These are phyloP conservation scores for Drosophila histrio DNA, from an alignment of 2,888 invertebrate species.

Conservation along the genomic window DNA sequence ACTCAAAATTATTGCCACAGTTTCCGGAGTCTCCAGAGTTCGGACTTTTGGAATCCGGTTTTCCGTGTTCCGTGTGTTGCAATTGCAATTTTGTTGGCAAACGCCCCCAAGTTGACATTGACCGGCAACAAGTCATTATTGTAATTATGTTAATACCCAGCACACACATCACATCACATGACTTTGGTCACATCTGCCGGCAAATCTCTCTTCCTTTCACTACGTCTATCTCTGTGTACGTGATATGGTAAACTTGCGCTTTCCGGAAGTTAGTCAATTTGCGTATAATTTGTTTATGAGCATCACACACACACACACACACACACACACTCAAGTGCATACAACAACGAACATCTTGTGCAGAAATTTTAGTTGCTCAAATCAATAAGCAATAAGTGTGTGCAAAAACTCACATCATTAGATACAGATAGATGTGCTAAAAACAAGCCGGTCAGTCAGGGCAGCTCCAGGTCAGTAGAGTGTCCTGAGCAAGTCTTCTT, in stretches of 20 bases:
- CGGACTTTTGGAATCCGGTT: background rate
- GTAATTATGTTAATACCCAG: conserved; percentile 70
- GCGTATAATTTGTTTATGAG: conserved; percentile 69
- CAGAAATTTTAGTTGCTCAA: background rate
- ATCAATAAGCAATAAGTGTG: background rate
- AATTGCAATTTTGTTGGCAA: conserved; percentile 30
- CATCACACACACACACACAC: conserved; percentile 33
- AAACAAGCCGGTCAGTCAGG: too few species aligned
- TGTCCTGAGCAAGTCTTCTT: too few species aligned
- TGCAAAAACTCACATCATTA: background rate
- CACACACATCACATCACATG: conserved; percentile 16
- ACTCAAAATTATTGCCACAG: conserved; percentile 53
- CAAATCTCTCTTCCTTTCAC: background rate
- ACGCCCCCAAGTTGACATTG: conserved; percentile 22
- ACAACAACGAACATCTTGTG: background rate
- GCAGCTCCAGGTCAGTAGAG: too few species aligned
- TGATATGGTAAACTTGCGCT: conserved; percentile 26
- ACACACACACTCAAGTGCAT: conserved; percentile 30
- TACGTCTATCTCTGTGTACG: conserved; percentile 8
- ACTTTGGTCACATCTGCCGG: background rate
- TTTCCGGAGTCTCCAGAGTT: conserved; percentile 35
- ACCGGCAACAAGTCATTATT: conserved; percentile 73
- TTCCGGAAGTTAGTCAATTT: conserved; percentile 65
- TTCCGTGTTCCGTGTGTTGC: background rate
- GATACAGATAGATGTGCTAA: background rate